Evolutionary conservation across 2,888 invertebrate genomes (phyloP).

Genomic region (Agrochola macilenta): DNA sequence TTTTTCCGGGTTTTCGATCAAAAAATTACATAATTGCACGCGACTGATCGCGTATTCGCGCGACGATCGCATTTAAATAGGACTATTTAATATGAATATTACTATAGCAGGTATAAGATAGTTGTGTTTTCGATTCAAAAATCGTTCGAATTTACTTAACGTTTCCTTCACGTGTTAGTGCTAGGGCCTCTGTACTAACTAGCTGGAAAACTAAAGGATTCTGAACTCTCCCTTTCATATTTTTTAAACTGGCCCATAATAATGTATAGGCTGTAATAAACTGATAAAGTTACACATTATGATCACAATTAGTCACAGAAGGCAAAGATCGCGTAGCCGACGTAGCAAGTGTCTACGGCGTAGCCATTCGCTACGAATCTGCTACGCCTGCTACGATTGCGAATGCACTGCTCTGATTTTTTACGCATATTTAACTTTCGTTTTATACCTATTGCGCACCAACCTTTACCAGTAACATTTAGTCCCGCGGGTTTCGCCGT

Average conservation of each 20-base stretch:
- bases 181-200: no score
- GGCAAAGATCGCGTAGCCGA: not conserved
- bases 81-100: no score
- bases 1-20: no score
- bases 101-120: no score
- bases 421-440: not conserved
- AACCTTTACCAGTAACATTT: constrained; percentile 31
- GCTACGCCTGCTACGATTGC: constrained; percentile 20
- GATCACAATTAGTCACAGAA: not conserved
- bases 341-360: constrained; percentile 21
- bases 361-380: constrained; percentile 26
- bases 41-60: no score
- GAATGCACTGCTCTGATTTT: no score
- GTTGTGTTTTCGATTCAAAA: not conserved
- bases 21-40: no score
- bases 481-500: constrained; percentile 24
- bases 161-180: no score
- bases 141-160: no score
- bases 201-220: not conserved
- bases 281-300: not conserved
- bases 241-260: not conserved
- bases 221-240: not conserved
- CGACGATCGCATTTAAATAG: no score
- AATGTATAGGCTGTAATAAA: not conserved
- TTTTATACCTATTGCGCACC: not conserved